Percentiles rank a stretch among this genome's conserved stretches.
phyloP scores from a whole-genome alignment of 2,888 invertebrate genomes.

The Acronicta leporina region DNA sequence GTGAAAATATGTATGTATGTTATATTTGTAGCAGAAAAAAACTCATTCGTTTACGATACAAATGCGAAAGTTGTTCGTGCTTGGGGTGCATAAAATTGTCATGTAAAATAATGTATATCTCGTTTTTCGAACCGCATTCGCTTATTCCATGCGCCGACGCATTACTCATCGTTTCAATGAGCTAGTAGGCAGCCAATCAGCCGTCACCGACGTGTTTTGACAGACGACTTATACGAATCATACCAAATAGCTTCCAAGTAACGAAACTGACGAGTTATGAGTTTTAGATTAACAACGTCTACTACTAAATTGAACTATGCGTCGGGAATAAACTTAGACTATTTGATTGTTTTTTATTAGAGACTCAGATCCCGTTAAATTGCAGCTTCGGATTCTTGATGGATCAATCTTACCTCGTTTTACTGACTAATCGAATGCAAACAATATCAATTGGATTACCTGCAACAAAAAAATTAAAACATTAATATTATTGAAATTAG shows the following conservation, averaged over 20 bases:
- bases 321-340: slow-evolving; percentile 7
- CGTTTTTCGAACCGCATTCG: slow-evolving; percentile 12
- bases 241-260: slow-evolving; percentile 40
- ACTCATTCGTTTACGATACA: too few species aligned
- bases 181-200: slow-evolving; percentile 23
- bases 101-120: neutral
- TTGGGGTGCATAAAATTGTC: neutral
- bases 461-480: slow-evolving; percentile 24
- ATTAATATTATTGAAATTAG: neutral
- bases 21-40: too few species aligned
- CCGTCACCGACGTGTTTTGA: slow-evolving; percentile 34
- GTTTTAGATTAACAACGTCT: slow-evolving; percentile 35
- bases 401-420: too few species aligned
- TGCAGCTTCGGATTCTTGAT: neutral
- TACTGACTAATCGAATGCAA: too few species aligned
- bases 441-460: slow-evolving; percentile 14
- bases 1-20: too few species aligned
- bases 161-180: slow-evolving; percentile 49
- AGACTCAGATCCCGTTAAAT: neutral
- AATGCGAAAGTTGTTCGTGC: too few species aligned
- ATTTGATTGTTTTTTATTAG: slow-evolving; percentile 8
- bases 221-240: slow-evolving; percentile 40
- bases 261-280: slow-evolving; percentile 34
- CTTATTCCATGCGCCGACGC: slow-evolving; percentile 9
- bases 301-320: slow-evolving; percentile 42